A percentile compares a stretch with the other conserved stretches of the same genome.
Evolutionary conservation across 2,888 invertebrate genomes (phyloP).

Genomic region (Latrodectus hesperus): DNA sequence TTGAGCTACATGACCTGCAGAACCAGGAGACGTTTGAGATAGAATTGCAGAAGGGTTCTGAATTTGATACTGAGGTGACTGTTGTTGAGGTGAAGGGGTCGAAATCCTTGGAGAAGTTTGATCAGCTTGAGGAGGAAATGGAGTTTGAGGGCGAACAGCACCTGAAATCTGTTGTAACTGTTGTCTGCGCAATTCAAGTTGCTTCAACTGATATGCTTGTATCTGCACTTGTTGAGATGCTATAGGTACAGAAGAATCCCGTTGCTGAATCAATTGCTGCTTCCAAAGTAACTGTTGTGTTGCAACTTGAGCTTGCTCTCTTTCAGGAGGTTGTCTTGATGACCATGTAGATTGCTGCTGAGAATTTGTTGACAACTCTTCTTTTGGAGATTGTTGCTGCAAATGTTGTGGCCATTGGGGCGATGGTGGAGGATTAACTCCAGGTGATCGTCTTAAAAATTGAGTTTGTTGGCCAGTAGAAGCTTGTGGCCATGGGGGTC

Average conservation of each 20-base stretch:
- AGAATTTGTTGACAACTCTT: slow-evolving; percentile 52
- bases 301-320: slow-evolving; percentile 9
- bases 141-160: slow-evolving; percentile 17
- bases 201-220: slow-evolving; percentile 78
- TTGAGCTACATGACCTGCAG: slow-evolving; percentile 16
- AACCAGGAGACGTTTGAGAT: slow-evolving; percentile 62
- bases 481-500: slow-evolving; percentile 52
- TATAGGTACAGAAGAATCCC: slow-evolving; percentile 32
- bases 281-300: slow-evolving; percentile 51
- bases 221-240: slow-evolving; percentile 73
- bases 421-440: slow-evolving; percentile 32
- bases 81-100: slow-evolving; percentile 27
- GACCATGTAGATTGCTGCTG: slow-evolving; percentile 40
- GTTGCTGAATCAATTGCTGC: slow-evolving; percentile 14
- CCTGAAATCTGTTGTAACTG: slow-evolving; percentile 73
- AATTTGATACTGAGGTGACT: slow-evolving; percentile 72
- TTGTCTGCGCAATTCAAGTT: slow-evolving; percentile 75
- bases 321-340: slow-evolving; percentile 74
- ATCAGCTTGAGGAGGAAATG: slow-evolving; percentile 32
- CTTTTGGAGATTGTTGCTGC: slow-evolving; percentile 52
- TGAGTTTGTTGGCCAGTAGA: slow-evolving; percentile 52
- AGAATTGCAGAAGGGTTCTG: slow-evolving; percentile 64
- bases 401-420: slow-evolving; percentile 51
- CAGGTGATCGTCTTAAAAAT: slow-evolving; percentile 50
- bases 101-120: slow-evolving; percentile 18